Base-by-base conservation (phyloP, 2,113 vertebrate genomes). In the Anguilla japonica region DNA sequence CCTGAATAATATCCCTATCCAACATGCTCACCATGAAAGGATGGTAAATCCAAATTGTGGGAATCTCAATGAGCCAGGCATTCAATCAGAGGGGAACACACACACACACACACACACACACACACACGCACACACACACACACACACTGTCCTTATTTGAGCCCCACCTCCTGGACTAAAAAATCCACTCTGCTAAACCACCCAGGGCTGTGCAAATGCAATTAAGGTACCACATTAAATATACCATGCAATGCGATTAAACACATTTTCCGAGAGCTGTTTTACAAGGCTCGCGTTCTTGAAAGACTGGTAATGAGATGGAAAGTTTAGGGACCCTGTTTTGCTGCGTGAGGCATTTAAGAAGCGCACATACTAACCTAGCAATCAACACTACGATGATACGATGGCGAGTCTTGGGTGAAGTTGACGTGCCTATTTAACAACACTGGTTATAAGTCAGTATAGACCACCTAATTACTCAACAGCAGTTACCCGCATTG, bases 191-290 rank as follows among this genome's bases (percentile, higher is more conserved):
- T 11, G 29, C 71, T 75, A 75, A 75, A 75, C 71, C 71, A 75
- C 71, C 71, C n/a, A 75, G n/a, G 71, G 71, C 71, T n/a, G n/a
- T 75, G 34, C 71, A 75, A 75, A 75, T n/a, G 71, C 71, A 75
- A 75, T 75, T 75, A 75, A 75, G 71, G 71, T 75, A 75, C 71
- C 71, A 34, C 71, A 34, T 75, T 75, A 75, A 34, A 75, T 75
- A 29, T 75, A 75, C 71, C 29, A 9, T 75, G 71, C 71, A 75
- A 75, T 75, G 34, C 11, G 71, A 75, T n/a, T 75, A 13, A 75
- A 75, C 71, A 34, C 71, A 75, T 75, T 75, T 75, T 34, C n/a
- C 34, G n/a, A n/a, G 71, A 75, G 26, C 71, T 75, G 71, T 75
- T 75, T 75, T 75, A 75, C 71, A 75, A 75, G 71, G 26, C 7